Evolutionary conservation across 64 coral and sea anemone genomes (phyloP), one percentile per base, ranked within the genome.

Genomic region (Montipora foliosa): DNA sequence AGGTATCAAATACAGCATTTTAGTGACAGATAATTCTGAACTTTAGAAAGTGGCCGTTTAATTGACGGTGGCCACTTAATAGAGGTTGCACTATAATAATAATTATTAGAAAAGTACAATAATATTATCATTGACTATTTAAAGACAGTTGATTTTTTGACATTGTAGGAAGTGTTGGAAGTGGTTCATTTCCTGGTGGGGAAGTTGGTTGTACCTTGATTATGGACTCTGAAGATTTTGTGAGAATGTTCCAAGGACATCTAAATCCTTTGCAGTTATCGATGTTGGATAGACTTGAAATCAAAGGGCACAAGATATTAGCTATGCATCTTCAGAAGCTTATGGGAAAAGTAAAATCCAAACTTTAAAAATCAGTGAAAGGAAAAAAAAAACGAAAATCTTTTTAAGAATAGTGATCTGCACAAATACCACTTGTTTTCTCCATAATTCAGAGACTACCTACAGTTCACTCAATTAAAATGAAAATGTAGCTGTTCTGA

Each of bases 321-420:
- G 94, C 91, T 7, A 91, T 96, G 94, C 96, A 96, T 76, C 83
- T 98, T 17, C 94, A 98, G 78, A 96, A 89, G 44, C 77, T 98
- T 16, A 96, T 98, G 89, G 89, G 71, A 50, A 83, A 89, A 17
- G 82, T 98, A 88, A 95, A 98, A 22, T 91, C 97, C 50, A 98
- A 96, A 57, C 57, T 98, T 72, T 98, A 37, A 94, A 8, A 10
- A 15, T 25, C 2, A 75, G 15, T n/a, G 5, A 11, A 10, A 55
- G 44, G 14, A n/a, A 58, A 14, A 80, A 80, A 2, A 8, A 29
- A 68, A 14, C 50, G 72, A 22, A 64, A 57, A 57, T 57, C 5
- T 57, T 57, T 57, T 57, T 37, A 37, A 37, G 29, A 37, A 37
- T 37, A 37, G 29, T 37, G 29, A 37, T 37, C 29, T 37, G 29